Base-by-base conservation (phyloP, 2,888 invertebrate genomes). In the Amphipoea lucens region DNA sequence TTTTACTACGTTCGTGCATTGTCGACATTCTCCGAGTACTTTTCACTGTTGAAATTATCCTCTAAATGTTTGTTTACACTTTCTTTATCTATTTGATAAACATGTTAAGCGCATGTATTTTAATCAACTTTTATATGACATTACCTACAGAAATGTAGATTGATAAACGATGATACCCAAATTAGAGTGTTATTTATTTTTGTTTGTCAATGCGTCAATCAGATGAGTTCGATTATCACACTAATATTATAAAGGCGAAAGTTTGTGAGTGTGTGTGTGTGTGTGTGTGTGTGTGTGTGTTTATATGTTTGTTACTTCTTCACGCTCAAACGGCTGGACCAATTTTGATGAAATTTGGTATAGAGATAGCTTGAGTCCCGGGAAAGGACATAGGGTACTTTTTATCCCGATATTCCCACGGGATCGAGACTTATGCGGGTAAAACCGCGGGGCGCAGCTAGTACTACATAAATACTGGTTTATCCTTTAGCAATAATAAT, bases 61-160 rank as follows among this genome's bases (percentile, higher is more conserved):
- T 65, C 14, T 0, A 29, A 65, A 84, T 69, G 82, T 82, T 84
- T 82, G 40, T 84, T 82, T 82, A 79, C 68, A 79, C 36, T 57
- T 60, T 83, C 20, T 57, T 83, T 82, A 82, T 83, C 72, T 45
- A 5, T 45, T 29, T 14, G 79, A 79, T 84, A 75, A 75, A 66
- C 17, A 66, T 72, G 45, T 0, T 40, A 40, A 40, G 40, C 5
- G 40, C 4, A 40, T 40, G 40, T 5, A 54, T 72, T 57, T 76
- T 70, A 85, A 76, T 85, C 81, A 74, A 45, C 29, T 74, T 66
- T 60, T 71, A 17, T 70, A 3, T 63, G 68, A 72, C 69, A 51
- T 63, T 60, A 66, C 63, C 45, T 36, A 72, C 29, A 57, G 54
- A 81, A 86, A 70, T 40, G 66, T 67, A 54, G 45, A 75, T 75